Conservation (phyloP, 2,888 invertebrate species). For the Megamerina dolium region DNA sequence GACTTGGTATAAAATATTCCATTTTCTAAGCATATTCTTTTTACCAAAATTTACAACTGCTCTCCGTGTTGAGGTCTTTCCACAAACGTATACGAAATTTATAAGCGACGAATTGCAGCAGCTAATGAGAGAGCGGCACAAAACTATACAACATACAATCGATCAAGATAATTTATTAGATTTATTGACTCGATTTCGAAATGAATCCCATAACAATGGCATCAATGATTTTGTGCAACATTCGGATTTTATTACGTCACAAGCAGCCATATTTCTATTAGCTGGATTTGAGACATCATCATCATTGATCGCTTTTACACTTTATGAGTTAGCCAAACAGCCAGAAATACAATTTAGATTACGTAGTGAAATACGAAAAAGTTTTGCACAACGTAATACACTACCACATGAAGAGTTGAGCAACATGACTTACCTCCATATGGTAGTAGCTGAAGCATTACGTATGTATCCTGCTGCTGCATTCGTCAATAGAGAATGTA, state of each 20-base stretch:
- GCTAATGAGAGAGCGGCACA: neutral
- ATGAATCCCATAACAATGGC: constrained; percentile 1
- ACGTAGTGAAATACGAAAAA: constrained; percentile 39
- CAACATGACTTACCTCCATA: constrained; percentile 47
- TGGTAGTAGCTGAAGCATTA: constrained; percentile 43
- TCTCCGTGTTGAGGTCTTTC: constrained; percentile 35
- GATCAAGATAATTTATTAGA: too few relatives aligned
- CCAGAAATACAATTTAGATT: constrained; percentile 43
- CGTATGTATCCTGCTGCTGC: constrained; percentile 44
- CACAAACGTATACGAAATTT: constrained; percentile 31
- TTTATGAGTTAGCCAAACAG: constrained; percentile 47
- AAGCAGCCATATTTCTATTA: constrained; percentile 40
- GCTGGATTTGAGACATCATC: constrained; percentile 46
- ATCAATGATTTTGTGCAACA: constrained; percentile 20
- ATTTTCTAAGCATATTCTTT: constrained; percentile 37
- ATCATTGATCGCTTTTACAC: constrained; percentile 45
- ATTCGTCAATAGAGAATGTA: constrained; percentile 42
- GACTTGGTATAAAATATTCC: constrained; percentile 24
- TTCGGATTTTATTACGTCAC: constrained; percentile 37
- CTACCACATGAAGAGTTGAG: constrained; percentile 38
- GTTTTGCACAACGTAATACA: neutral
- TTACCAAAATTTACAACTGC: constrained; percentile 27
- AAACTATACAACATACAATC: neutral
- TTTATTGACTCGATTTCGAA: neutral
- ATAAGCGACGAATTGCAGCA: constrained; percentile 24